These are phyloP conservation scores for Chiloscyllium punctatum DNA, from an alignment of 2,797 vertebrate genomes.

Conservation along the genomic window DNA sequence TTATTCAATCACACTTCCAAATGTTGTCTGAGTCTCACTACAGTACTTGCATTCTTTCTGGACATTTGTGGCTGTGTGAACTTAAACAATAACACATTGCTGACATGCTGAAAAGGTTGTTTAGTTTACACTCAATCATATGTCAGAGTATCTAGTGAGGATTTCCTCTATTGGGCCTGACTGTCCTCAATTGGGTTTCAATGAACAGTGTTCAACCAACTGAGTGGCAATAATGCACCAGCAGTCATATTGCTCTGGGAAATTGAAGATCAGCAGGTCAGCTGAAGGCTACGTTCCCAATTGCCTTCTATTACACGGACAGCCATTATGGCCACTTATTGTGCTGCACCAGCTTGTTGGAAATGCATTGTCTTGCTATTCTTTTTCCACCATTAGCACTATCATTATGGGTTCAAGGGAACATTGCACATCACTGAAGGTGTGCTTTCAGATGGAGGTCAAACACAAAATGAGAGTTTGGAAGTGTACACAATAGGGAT, in stretches of 20 bases:
- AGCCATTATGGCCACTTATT: neutral
- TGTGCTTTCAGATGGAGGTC: neutral
- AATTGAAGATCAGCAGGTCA: neutral
- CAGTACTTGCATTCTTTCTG: neutral
- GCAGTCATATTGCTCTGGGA: neutral
- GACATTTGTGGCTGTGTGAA: neutral
- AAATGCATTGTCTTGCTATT: neutral
- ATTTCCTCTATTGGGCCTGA: conserved; percentile 1
- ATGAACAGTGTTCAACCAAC: conserved; percentile 29
- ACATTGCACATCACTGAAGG: neutral
- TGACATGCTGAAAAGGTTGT: neutral
- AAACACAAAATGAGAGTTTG: neutral
- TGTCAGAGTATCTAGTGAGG: neutral
- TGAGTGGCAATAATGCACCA: neutral
- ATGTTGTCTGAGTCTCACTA: neutral
- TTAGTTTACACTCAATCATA: conserved; percentile 1
- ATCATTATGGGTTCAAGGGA: neutral
- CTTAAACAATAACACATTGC: neutral
- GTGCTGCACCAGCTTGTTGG: too few relatives aligned
- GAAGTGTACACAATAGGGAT: neutral
- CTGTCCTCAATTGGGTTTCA: neutral
- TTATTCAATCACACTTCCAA: neutral
- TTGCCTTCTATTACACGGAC: neutral
- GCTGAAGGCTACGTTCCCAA: neutral
- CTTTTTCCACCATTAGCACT: neutral